Percentiles rank a stretch among this genome's conserved stretches.
These are phyloP conservation scores for Microhierax caerulescens DNA, from an alignment of 2,797 vertebrate genomes.

Conservation along the genomic window DNA sequence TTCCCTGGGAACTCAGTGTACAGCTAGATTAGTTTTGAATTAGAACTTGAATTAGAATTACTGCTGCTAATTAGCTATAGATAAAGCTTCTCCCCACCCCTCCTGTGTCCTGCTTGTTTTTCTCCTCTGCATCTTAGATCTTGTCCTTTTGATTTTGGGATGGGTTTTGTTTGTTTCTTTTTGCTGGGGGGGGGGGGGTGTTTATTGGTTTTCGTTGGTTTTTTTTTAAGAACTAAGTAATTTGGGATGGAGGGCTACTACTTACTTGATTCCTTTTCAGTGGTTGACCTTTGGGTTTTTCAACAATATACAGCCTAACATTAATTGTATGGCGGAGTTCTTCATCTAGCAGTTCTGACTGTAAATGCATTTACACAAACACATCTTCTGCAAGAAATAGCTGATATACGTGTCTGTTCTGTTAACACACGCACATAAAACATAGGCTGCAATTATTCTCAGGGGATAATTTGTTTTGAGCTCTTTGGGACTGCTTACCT, in stretches of 20 bases:
- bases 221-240: not conserved
- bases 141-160: not conserved
- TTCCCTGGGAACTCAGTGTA: not conserved
- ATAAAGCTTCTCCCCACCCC: not conserved
- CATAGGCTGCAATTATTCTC: accelerated
- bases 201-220: not conserved
- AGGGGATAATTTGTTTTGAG: not conserved
- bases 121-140: not conserved
- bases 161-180: not conserved
- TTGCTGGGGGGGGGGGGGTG: not conserved
- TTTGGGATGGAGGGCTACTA: not conserved
- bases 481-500: not conserved
- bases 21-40: not conserved
- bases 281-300: not conserved
- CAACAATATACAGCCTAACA: accelerated
- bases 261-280: not conserved
- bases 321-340: not conserved
- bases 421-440: not conserved
- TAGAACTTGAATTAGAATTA: not conserved
- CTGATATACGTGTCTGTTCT: not conserved
- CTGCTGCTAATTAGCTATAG: not conserved
- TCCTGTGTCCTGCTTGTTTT: not conserved
- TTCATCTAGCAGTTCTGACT: not conserved
- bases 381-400: not conserved
- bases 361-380: not conserved